A percentile compares a stretch with the other conserved stretches of the same genome.
phyloP scores from a whole-genome alignment of 2,797 vertebrate genomes.

The Sorex maritimensis region DNA sequence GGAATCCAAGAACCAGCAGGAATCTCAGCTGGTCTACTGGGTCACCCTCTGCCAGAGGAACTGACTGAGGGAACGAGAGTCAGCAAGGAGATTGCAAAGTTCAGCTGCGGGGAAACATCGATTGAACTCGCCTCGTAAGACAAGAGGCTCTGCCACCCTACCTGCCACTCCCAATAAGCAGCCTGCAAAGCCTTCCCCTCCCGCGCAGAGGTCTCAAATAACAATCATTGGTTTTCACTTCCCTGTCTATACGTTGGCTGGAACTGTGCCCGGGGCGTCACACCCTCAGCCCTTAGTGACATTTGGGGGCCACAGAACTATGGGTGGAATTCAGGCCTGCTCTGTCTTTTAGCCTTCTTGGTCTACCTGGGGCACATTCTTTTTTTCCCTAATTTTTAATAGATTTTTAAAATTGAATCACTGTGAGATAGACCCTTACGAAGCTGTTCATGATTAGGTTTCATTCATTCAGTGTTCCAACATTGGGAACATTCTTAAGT shows the following conservation, averaged over 20 bases:
- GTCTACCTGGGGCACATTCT: background rate
- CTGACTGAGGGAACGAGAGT: background rate
- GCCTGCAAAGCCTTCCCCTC: background rate
- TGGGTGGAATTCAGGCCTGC: background rate
- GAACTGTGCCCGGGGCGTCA: background rate
- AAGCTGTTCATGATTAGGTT: too few species aligned
- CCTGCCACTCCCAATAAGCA: background rate
- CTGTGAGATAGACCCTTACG: too few species aligned
- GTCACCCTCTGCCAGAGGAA: background rate
- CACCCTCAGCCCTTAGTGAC: background rate
- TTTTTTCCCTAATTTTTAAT: too few species aligned
- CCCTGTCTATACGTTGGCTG: background rate
- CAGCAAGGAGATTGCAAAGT: background rate
- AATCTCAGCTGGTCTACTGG: background rate
- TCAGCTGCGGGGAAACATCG: background rate
- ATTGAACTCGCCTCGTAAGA: constrained; percentile 33
- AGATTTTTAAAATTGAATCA: too few species aligned
- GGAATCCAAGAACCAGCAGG: background rate
- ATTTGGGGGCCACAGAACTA: background rate
- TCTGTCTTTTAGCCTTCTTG: background rate
- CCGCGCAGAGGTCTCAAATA: constrained; percentile 47
- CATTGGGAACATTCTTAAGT: too few species aligned
- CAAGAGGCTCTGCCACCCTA: background rate
- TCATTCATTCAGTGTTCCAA: too few species aligned
- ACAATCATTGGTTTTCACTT: background rate